Evolutionary conservation across 2,113 vertebrate species (phyloP), one percentile per base, ranked within the genome.

Genomic region (Ptilorrhoa leucosticta): DNA sequence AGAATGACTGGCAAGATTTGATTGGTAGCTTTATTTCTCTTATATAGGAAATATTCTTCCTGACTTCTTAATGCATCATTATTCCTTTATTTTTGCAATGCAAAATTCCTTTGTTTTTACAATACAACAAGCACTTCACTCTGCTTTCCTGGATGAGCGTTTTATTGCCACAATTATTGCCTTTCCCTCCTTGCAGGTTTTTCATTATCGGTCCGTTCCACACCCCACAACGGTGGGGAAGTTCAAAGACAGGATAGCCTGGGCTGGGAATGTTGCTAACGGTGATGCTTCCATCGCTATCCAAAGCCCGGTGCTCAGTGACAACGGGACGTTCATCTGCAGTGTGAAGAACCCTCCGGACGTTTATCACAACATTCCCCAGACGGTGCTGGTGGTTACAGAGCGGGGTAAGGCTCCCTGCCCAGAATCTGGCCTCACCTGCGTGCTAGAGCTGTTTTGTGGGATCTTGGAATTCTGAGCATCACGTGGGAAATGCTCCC

Each of bases 321-420:
- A 99, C 93, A 99, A 99, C 0, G 99, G 99, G 53, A 99, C 99
- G 0, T 99, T 98, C 96, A 98, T 97, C 50, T 99, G 99, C 96
- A 96, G 98, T 0, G 99, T 99, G 89, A 98, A 98, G 95, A 99
- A 99, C 70, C 99, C 99, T 31, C 99, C 99, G 0, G 99, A 99
- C 1, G 98, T 99, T 68, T 98, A 99, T 50, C 99, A 99, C 26
- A 98, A 96, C n/a, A 98, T 99, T 2, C 98, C 98, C 7, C 95
- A 98, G 90, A 98, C 97, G 0, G 83, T 96, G 27, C 98, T 99
- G 57, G 97, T 96, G 0, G 98, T 99, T 50, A 98, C 98, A 0
- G 98, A 98, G 39, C 97, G 98, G 73, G 97, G 99, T 99, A 97
- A 98, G 98, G 33, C 39, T 72, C 42, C 61, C 1, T 16, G 28